Conservation (phyloP, 2,113 vertebrate species). For the Lophotis ruficrista region DNA sequence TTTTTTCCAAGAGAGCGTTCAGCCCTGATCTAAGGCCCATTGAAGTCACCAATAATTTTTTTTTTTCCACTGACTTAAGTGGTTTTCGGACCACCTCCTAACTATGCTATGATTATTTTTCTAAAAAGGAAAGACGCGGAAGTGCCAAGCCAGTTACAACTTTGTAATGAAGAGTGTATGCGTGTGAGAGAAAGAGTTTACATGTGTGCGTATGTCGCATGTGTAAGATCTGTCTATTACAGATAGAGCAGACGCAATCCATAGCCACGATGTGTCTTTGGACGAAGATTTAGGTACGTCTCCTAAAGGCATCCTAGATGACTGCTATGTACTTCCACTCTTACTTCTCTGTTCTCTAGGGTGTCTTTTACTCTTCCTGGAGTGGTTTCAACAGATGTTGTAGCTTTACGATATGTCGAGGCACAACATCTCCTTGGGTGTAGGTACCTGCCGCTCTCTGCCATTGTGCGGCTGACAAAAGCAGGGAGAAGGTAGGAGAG, state of each 20-base stretch:
- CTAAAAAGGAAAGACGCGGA: background rate
- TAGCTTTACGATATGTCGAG: accelerated
- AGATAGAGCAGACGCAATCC: background rate
- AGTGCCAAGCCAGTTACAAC: constrained; percentile 19
- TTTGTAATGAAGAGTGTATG: constrained; percentile 18
- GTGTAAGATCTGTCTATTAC: background rate
- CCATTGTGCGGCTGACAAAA: background rate
- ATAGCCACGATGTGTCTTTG: background rate
- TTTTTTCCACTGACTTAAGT: background rate
- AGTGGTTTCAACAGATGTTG: background rate
- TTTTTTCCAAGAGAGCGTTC: background rate
- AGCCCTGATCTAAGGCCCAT: background rate
- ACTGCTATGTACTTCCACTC: background rate
- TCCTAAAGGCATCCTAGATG: background rate
- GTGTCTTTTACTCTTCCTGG: background rate
- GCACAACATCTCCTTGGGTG: background rate
- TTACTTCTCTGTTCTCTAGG: background rate
- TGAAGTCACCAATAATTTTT: background rate
- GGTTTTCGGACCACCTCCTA: constrained; percentile 37
- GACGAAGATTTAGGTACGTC: background rate
- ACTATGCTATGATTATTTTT: background rate
- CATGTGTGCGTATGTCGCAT: background rate
- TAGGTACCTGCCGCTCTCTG: background rate
- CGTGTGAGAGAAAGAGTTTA: background rate
- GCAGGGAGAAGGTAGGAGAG: background rate